phyloP scores from a whole-genome alignment of 2,113 vertebrate genomes.

The Amazona guildingii region DNA sequence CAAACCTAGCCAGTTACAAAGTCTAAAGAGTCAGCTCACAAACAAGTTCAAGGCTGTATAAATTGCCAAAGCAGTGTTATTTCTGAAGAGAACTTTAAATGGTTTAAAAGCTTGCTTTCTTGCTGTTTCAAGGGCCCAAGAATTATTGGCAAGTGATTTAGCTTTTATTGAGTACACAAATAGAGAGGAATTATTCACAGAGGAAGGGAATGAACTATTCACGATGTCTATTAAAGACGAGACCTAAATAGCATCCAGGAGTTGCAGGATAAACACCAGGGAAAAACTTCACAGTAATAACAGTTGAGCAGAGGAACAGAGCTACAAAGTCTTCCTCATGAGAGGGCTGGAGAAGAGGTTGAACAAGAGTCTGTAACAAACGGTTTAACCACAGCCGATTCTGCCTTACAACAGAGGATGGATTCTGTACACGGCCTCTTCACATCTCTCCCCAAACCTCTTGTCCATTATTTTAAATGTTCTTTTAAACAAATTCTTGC shows the following conservation, averaged over 20 bases:
- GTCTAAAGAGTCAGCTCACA: background rate
- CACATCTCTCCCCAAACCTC: background rate
- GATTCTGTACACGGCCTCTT: background rate
- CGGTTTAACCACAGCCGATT: background rate
- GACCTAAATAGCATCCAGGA: background rate
- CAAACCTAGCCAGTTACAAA: slow-evolving; percentile 14
- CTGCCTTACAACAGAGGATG: background rate
- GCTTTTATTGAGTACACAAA: slow-evolving; percentile 26
- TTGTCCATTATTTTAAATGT: background rate
- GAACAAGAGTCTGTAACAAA: background rate
- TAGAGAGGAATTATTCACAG: slow-evolving; percentile 42
- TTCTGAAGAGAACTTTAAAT: slow-evolving; percentile 17
- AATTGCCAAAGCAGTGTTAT: background rate
- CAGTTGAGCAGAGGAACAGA: background rate
- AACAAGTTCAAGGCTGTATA: slow-evolving; percentile 19
- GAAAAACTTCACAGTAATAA: background rate
- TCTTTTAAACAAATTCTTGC: background rate
- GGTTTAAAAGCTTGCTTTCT: slow-evolving; percentile 12
- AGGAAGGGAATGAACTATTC: slow-evolving; percentile 24
- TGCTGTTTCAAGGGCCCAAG: background rate
- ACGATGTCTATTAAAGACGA: slow-evolving; percentile 4
- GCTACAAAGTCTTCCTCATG: background rate
- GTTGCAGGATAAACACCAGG: slow-evolving; percentile 20
- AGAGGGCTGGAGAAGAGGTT: background rate
- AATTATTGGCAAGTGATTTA: slow-evolving; percentile 34